These are phyloP conservation scores for Heliconius nattereri DNA, from an alignment of 1,140 invertebrate species.

Conservation along the genomic window DNA sequence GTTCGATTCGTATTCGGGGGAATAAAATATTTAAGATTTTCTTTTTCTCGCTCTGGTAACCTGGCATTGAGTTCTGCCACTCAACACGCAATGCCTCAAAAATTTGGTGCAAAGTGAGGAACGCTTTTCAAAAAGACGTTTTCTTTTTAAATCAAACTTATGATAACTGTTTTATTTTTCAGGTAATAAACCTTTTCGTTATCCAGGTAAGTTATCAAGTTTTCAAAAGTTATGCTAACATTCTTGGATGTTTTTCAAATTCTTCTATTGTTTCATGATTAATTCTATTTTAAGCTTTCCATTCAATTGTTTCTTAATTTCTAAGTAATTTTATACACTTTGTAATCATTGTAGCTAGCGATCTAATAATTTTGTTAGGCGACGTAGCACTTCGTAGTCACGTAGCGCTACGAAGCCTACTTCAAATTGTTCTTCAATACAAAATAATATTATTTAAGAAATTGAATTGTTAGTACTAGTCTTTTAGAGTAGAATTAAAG, in stretches of 20 bases:
- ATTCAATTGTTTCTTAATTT: neutral
- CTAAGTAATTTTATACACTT: neutral
- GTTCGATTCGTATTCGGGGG: too few relatives aligned
- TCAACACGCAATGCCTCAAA: too few relatives aligned
- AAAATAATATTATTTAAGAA: neutral
- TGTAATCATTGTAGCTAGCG: neutral
- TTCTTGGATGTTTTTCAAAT: neutral
- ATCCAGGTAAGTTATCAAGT: neutral
- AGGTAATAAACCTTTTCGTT: neutral
- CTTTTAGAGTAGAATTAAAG: neutral
- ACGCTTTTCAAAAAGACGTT: neutral
- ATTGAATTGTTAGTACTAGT: neutral
- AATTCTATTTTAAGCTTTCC: too few relatives aligned
- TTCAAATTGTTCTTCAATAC: neutral
- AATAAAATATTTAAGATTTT: too few relatives aligned
- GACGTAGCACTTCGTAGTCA: constrained; percentile 4
- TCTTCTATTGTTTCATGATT: too few relatives aligned
- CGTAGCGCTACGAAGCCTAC: neutral
- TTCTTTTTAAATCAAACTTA: neutral
- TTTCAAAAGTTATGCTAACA: neutral
- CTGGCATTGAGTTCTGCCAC: too few relatives aligned
- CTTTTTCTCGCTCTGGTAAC: too few relatives aligned
- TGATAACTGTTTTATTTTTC: neutral
- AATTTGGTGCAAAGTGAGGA: too few relatives aligned
- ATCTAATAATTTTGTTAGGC: neutral